Evolutionary conservation across 2,797 vertebrate genomes (phyloP).

Genomic region (Enteromius trimaculatus): DNA sequence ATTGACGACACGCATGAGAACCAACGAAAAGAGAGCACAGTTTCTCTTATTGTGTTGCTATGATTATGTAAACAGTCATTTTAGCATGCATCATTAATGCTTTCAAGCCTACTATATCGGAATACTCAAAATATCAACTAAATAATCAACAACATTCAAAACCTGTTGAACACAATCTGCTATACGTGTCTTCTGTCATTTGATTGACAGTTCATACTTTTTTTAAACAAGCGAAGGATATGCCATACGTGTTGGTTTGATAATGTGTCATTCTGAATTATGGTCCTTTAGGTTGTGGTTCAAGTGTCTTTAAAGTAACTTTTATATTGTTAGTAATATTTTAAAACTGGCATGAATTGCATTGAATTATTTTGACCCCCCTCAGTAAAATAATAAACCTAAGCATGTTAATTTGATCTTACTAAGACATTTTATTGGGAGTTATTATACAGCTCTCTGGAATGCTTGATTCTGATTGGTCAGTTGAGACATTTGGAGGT

Average conservation of each 20-base stretch:
- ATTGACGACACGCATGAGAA: not conserved
- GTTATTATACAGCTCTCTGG: not conserved
- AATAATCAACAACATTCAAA: not conserved
- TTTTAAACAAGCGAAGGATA: not conserved
- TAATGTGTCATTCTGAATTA: too few species aligned
- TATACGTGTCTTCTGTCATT: not conserved
- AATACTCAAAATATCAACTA: not conserved
- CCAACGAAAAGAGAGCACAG: not conserved
- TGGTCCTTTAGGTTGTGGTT: not conserved
- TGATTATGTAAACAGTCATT: not conserved
- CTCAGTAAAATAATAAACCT: not conserved
- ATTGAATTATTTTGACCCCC: not conserved
- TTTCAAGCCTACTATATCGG: not conserved
- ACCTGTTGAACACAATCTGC: not conserved
- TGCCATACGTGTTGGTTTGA: not conserved
- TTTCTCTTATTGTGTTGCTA: not conserved
- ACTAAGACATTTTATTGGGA: not conserved
- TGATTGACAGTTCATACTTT: not conserved
- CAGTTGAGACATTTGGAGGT: too few species aligned
- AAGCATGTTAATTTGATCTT: not conserved
- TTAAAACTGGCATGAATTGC: not conserved
- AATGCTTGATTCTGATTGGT: too few species aligned
- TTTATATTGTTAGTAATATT: not conserved
- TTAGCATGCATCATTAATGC: not conserved
- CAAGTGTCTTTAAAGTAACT: not conserved